Evolutionary conservation across 2,888 invertebrate genomes (phyloP).

Genomic region (Tetrapedia diversipes): DNA sequence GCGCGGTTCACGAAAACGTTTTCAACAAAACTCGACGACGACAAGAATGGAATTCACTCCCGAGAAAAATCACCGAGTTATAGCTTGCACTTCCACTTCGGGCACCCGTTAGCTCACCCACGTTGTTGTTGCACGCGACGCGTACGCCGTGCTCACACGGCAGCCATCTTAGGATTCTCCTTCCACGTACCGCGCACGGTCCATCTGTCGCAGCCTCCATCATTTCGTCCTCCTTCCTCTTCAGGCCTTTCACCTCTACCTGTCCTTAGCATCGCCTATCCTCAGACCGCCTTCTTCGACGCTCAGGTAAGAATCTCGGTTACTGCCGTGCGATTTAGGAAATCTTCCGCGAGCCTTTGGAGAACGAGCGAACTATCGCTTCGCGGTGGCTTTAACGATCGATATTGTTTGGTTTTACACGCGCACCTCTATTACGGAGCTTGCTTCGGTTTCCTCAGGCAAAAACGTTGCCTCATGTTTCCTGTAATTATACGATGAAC

Average conservation of each 20-base stretch:
- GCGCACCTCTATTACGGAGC: slow-evolving; percentile 24
- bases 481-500: neutral
- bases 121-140: slow-evolving; percentile 72
- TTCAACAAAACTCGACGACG: slow-evolving; percentile 55
- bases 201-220: slow-evolving; percentile 70
- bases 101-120: slow-evolving; percentile 58
- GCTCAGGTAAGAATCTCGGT: slow-evolving; percentile 50
- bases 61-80: slow-evolving; percentile 64
- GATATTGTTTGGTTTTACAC: slow-evolving; percentile 43
- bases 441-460: neutral
- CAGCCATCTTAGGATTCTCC: slow-evolving; percentile 79
- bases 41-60: slow-evolving; percentile 62
- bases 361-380: slow-evolving; percentile 24
- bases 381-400: slow-evolving; percentile 45
- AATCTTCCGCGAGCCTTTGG: slow-evolving; percentile 53
- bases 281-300: slow-evolving; percentile 53
- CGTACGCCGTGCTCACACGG: slow-evolving; percentile 66
- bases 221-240: slow-evolving; percentile 41
- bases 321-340: slow-evolving; percentile 40
- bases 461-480: neutral
- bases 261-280: slow-evolving; percentile 48
- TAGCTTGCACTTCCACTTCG: slow-evolving; percentile 65
- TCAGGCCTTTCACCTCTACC: slow-evolving; percentile 26
- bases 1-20: slow-evolving; percentile 52
- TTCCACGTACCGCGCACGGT: slow-evolving; percentile 69